Base-by-base conservation (phyloP, 1,140 invertebrate species). In the Berghia stephanieae region DNA sequence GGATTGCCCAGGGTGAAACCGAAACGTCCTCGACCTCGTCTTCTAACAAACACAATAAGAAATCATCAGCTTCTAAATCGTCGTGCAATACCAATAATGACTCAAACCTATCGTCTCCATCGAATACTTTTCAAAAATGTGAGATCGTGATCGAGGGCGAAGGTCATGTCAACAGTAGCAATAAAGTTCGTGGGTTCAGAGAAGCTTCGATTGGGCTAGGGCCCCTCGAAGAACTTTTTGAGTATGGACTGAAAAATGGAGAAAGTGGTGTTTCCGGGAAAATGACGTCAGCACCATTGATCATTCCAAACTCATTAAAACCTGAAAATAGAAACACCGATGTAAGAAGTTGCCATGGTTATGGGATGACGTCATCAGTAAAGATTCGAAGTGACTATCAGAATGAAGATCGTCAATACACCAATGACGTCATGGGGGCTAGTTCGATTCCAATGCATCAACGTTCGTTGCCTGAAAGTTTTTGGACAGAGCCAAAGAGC, bases 171-270 rank as follows among this genome's bases (percentile, higher is more conserved):
- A 80, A 82, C 34, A 82, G 79, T 55, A 80, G 80, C 43, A 44
- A 82, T 36, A 68, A 69, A 4, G 86, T 83, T 74, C 80, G 76
- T n/a, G 86, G 86, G 1, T 83, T 81, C 79, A 75, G 81, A 40
- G 82, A 87, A 52, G 75, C 76, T 46, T 81, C 83, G 42, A 18
- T 82, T 18, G 85, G 86, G 8, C 66, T 86, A 27, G 85, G 85
- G 8, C 83, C 83, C 16, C 77, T 87, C 38, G 83, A 81, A 46
- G 85, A 87, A 71, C 78, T 87, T 13, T 87, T 87, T 77, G 83
- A 86, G 70, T 81, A 81, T 43, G 85, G 86, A 34, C 72, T 85
- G n/a, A n/a, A n/a, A n/a, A n/a, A n/a, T n/a, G n/a, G n/a, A n/a
- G n/a, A n/a, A n/a, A n/a, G n/a, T n/a, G n/a, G n/a, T n/a, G n/a